Percentiles rank a stretch among this genome's conserved stretches.
phyloP scores from a whole-genome alignment of 2,113 vertebrate species.

The Peromyscus maniculatus region DNA sequence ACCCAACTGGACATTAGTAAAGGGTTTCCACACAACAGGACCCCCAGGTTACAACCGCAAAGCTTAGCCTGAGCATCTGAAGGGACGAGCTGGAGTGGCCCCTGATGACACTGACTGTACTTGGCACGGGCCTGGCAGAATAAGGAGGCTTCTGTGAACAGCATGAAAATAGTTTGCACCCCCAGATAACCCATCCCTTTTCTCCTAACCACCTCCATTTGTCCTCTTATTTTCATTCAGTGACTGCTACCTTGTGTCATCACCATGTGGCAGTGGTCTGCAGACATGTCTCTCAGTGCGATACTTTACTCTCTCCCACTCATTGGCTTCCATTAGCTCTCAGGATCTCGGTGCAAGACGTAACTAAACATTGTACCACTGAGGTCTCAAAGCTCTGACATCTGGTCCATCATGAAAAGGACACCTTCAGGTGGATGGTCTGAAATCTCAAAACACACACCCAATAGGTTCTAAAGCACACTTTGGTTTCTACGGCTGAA shows the following conservation, averaged over 20 bases:
- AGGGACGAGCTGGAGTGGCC: background rate
- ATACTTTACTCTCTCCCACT: background rate
- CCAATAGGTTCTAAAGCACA: constrained; percentile 21
- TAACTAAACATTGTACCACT: background rate
- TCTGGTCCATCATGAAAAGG: background rate
- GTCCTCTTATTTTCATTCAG: background rate
- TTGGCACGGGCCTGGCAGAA: background rate
- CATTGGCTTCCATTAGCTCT: background rate
- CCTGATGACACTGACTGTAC: background rate
- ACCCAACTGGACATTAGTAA: background rate
- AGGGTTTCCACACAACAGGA: background rate
- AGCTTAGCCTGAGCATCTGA: background rate
- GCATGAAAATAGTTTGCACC: background rate
- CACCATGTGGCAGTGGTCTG: background rate
- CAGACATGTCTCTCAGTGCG: background rate
- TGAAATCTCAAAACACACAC: background rate
- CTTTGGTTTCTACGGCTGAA: background rate
- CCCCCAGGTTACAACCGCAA: background rate
- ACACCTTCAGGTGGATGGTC: background rate
- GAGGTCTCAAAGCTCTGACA: background rate
- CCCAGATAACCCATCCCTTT: background rate
- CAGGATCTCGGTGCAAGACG: background rate
- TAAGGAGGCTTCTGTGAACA: background rate
- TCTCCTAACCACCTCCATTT: background rate
- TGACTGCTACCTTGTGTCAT: background rate